Evolutionary conservation across 2,797 vertebrate genomes (phyloP).

Genomic region (Amblyopsis hoosieri): DNA sequence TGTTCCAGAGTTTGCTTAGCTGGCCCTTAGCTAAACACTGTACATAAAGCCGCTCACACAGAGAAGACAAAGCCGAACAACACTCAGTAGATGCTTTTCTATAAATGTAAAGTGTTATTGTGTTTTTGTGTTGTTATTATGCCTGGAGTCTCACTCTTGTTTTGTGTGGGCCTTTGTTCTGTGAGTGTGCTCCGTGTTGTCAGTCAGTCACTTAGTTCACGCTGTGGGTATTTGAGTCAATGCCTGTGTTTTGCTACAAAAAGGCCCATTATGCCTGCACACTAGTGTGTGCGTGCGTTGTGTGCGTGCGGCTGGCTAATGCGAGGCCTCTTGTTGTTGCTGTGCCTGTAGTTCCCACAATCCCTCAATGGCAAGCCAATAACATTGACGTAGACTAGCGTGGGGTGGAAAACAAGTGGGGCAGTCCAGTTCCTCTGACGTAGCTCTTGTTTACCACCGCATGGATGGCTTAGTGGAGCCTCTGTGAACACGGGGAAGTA

Average conservation of each 20-base stretch:
- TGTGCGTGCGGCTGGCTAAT: neutral
- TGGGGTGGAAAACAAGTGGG: no score
- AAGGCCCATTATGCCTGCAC: neutral
- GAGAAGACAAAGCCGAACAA: slow-evolving; percentile 48
- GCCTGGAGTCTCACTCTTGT: slow-evolving; percentile 18
- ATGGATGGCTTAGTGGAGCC: no score
- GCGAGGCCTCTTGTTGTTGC: no score
- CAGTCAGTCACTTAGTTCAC: slow-evolving; percentile 19
- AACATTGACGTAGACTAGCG: no score
- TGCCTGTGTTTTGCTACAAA: slow-evolving; percentile 8
- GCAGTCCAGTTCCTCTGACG: no score
- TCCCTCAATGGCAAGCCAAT: no score
- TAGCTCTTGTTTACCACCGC: no score
- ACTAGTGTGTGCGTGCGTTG: neutral
- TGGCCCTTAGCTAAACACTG: slow-evolving; percentile 45
- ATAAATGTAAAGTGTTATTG: slow-evolving; percentile 23
- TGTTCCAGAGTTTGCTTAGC: slow-evolving; percentile 65
- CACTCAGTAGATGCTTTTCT: slow-evolving; percentile 46
- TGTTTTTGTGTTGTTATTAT: neutral
- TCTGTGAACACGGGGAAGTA: no score
- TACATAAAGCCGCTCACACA: slow-evolving; percentile 54
- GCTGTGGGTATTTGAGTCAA: slow-evolving; percentile 1
- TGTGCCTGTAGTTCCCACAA: no score
- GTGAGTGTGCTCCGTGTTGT: slow-evolving; percentile 34
- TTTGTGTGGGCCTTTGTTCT: slow-evolving; percentile 41